These are phyloP conservation scores for Teleogryllus occipitalis DNA, from an alignment of 1,140 invertebrate genomes.

Conservation along the genomic window DNA sequence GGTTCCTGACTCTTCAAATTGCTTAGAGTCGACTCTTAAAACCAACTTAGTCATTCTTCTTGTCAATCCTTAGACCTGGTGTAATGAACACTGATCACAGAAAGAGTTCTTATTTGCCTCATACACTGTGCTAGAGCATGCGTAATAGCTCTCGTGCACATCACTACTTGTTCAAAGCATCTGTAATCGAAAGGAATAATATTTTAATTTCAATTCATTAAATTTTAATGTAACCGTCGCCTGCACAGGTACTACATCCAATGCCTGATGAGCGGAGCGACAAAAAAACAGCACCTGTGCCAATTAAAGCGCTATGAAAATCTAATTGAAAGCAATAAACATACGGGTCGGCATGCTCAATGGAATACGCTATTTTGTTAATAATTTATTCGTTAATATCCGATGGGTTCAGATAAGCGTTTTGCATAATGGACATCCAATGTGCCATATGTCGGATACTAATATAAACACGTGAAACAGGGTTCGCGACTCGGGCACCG, in stretches of 20 bases:
- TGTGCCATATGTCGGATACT: neutral
- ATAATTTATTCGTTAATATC: slow-evolving; percentile 6
- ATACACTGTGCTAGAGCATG: too few species aligned
- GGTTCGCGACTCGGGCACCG: too few species aligned
- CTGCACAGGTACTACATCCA: neutral
- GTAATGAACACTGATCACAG: too few species aligned
- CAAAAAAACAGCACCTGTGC: neutral
- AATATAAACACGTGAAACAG: neutral
- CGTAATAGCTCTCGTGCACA: too few species aligned
- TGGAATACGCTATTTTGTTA: neutral
- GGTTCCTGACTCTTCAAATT: too few species aligned
- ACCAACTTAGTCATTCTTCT: too few species aligned
- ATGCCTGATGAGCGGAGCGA: neutral
- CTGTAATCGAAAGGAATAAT: neutral
- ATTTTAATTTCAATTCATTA: neutral
- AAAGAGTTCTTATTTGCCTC: too few species aligned
- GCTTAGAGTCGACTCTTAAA: too few species aligned
- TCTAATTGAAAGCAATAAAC: neutral
- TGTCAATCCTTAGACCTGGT: too few species aligned
- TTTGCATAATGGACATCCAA: neutral
- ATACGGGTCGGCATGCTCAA: neutral
- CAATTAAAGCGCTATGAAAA: neutral
- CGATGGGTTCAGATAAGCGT: neutral
- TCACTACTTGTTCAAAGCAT: neutral
- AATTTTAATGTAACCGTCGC: neutral